Evolutionary conservation across 2,113 vertebrate genomes (phyloP).

Genomic region (Oreochromis niloticus): DNA sequence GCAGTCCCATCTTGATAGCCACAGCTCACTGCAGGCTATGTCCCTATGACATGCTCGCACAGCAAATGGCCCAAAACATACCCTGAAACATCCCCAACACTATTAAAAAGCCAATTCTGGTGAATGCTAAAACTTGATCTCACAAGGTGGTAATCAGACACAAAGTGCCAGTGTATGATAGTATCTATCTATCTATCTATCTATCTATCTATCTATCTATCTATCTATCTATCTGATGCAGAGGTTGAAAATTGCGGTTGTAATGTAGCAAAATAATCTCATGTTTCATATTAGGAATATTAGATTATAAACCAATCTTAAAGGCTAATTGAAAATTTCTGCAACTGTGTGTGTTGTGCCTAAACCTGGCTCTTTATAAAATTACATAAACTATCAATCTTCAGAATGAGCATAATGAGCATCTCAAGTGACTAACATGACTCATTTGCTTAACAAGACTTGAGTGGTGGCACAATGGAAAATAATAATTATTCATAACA

Average conservation of each 20-base stretch:
- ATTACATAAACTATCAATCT: neutral
- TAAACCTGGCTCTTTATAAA: neutral
- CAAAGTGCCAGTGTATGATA: constrained; percentile 16
- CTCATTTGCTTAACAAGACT: constrained; percentile 17
- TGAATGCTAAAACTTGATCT: constrained; percentile 40
- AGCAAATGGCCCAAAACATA: constrained; percentile 51
- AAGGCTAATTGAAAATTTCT: neutral
- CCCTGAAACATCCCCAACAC: constrained; percentile 10
- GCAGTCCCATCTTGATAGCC: constrained; percentile 53
- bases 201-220: neutral
- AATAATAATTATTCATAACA: constrained; percentile 20
- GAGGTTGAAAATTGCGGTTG: neutral
- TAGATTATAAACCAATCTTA: neutral
- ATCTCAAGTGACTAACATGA: neutral
- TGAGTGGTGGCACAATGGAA: neutral
- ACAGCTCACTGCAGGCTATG: constrained; percentile 51
- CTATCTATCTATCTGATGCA: neutral
- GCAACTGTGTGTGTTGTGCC: neutral
- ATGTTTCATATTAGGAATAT: neutral
- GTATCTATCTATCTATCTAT: neutral
- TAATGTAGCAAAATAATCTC: neutral
- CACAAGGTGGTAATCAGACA: constrained; percentile 25
- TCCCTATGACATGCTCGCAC: constrained; percentile 30
- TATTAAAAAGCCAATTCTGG: constrained; percentile 45
- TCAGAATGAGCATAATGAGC: neutral